Evolutionary conservation across 2,797 vertebrate genomes (phyloP).

Genomic region (Tokudaia muenninki): DNA sequence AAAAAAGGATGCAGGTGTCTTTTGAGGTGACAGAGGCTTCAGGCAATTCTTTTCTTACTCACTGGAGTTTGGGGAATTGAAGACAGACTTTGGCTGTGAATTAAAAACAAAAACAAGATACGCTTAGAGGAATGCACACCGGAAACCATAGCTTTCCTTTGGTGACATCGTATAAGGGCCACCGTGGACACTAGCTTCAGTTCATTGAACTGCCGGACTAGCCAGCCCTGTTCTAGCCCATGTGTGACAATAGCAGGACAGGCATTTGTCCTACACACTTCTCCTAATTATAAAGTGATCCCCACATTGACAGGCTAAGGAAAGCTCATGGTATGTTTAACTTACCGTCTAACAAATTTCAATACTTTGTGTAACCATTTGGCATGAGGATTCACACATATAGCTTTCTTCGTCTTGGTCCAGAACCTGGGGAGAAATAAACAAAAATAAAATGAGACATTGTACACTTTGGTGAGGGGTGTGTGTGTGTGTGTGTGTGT

Average conservation of each 20-base stretch:
- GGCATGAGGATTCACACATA: slow-evolving; percentile 77
- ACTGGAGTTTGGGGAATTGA: not conserved
- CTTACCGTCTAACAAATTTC: slow-evolving; percentile 71
- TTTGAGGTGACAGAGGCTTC: not conserved
- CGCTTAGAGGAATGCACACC: slow-evolving; percentile 30
- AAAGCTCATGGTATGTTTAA: not conserved
- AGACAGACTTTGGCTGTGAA: not conserved
- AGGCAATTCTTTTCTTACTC: not conserved
- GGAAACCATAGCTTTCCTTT: not conserved
- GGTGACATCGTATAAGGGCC: not conserved
- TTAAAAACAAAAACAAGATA: slow-evolving; percentile 50
- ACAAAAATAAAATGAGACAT: accelerated
- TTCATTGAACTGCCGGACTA: not conserved
- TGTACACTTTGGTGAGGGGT: not conserved
- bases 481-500: accelerated
- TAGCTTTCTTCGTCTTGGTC: not conserved
- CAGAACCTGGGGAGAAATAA: slow-evolving; percentile 75
- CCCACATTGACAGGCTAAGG: not conserved
- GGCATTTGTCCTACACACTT: not conserved
- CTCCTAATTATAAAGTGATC: slow-evolving; percentile 21
- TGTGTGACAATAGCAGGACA: not conserved
- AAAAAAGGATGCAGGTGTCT: not conserved
- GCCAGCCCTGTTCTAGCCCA: not conserved
- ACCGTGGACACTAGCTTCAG: not conserved
- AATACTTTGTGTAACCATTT: slow-evolving; percentile 68